Evolutionary conservation across 2,888 invertebrate species (phyloP).

Genomic region (Pyrrhia umbra): DNA sequence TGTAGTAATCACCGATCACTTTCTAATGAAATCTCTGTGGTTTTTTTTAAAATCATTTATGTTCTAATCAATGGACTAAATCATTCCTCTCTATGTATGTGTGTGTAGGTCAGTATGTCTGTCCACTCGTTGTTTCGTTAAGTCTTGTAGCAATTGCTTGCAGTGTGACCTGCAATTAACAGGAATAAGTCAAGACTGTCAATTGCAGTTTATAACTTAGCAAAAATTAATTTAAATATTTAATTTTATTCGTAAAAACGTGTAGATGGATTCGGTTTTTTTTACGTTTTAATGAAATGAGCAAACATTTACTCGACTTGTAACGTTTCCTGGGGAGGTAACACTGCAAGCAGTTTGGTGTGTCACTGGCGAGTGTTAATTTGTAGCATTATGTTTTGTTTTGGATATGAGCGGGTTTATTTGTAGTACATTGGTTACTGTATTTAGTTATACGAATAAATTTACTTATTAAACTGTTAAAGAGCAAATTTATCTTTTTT

Average conservation of each 20-base stretch:
- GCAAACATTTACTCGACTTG: not conserved
- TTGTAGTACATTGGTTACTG: slow-evolving; percentile 59
- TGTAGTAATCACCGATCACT: not conserved
- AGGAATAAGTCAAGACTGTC: not conserved
- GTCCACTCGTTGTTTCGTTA: slow-evolving; percentile 45
- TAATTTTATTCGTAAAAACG: not conserved
- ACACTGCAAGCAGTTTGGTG: slow-evolving; percentile 22
- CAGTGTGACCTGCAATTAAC: slow-evolving; percentile 30
- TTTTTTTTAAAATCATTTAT: slow-evolving; percentile 22
- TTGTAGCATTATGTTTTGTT: slow-evolving; percentile 52
- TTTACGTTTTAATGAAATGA: slow-evolving; percentile 3
- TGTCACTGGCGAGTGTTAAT: slow-evolving; percentile 21
- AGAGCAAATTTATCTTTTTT: slow-evolving; percentile 13
- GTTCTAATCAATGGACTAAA: slow-evolving; percentile 32
- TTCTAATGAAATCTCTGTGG: slow-evolving; percentile 16
- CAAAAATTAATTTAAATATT: not conserved
- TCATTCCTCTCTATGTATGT: slow-evolving; percentile 59
- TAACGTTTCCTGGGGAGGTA: not conserved
- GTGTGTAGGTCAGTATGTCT: slow-evolving; percentile 33
- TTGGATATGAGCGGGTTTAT: slow-evolving; percentile 51
- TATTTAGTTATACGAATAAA: slow-evolving; percentile 59
- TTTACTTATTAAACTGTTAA: slow-evolving; percentile 65
- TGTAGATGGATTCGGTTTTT: not conserved
- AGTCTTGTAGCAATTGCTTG: slow-evolving; percentile 27
- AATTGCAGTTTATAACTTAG: not conserved